Evolutionary conservation across 2,113 vertebrate species (phyloP).

Genomic region (Nibea coibor): DNA sequence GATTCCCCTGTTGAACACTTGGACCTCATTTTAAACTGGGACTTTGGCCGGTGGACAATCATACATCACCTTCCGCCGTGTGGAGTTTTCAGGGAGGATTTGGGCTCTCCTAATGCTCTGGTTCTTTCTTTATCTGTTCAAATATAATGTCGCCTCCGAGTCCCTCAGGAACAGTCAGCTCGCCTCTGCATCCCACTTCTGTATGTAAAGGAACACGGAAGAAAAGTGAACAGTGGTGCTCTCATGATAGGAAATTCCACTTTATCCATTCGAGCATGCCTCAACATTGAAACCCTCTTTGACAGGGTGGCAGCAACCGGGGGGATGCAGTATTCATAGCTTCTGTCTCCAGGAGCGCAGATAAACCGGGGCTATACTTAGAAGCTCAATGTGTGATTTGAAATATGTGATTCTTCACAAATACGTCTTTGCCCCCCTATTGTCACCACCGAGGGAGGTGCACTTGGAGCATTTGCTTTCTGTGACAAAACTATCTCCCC

Average conservation of each 20-base stretch:
- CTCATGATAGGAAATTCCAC: conserved; percentile 70
- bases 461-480: conserved; percentile 45
- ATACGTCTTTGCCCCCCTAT: conserved; percentile 57
- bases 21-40: conserved; percentile 39
- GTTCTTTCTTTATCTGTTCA: conserved; percentile 25
- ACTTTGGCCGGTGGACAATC: conserved; percentile 10
- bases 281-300: conserved; percentile 79
- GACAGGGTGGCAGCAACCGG: conserved; percentile 69
- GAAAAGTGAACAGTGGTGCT: conserved; percentile 60
- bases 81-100: neutral
- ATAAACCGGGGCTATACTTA: conserved; percentile 77
- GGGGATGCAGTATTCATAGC: conserved; percentile 80
- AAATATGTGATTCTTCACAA: conserved; percentile 69
- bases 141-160: conserved; percentile 46
- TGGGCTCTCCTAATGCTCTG: neutral
- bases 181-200: conserved; percentile 33
- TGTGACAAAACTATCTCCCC: conserved; percentile 59
- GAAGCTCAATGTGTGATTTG: conserved; percentile 73
- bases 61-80: conserved; percentile 10
- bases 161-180: conserved; percentile 25
- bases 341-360: conserved; percentile 71
- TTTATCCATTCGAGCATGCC: conserved; percentile 77
- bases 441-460: conserved; percentile 59
- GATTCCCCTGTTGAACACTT: conserved; percentile 17
- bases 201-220: conserved; percentile 51